Base-by-base conservation (phyloP, 2,797 vertebrate genomes). In the Otolemur crassicaudatus region DNA sequence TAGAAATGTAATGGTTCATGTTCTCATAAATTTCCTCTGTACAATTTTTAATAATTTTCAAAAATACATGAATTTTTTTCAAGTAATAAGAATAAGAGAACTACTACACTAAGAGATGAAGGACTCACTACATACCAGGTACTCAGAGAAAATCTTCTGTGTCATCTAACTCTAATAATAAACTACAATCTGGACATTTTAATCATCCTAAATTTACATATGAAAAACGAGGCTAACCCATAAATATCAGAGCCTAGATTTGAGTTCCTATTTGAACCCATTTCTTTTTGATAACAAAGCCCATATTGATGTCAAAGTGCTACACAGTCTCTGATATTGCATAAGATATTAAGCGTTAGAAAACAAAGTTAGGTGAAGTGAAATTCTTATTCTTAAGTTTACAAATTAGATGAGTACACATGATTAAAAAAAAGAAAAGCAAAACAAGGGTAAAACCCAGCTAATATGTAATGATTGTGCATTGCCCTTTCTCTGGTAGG, bases 1-100 rank as follows among this genome's bases (percentile, higher is more conserved):
- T 29, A 7, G 16, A 27, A n/a, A 46, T 46, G 19, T 69, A 14
- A 69, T 85, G 8, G 37, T 53, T 75, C 58, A 91, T 17, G 37
- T 75, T 49, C 20, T 58, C 25, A 14, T 34, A 69, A 31, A 83
- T 79, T 77, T 89, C 2, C 7, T 91, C 29, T 91, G 11, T 63
- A 56, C 13, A 23, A 65, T 88, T 89, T 94, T 46, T 92, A 34
- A 85, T 90, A 22, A 81, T 58, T 84, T 92, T 79, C 4, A 53
- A 79, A 81, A 40, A 2, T 19, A 46, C 29, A 5, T 61, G 46
- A 76, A 27, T 53, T 43, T 65, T 84, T 85, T 88, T 85, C 34
- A 43, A 77, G 10, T 19, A 56, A 43, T 58, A 61, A 12, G 2
- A 58, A 34, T n/a, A 72, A 70, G 22, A 65, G 11, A 25, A 70